Percentiles rank a stretch among this genome's conserved stretches.
Evolutionary conservation across 2,888 invertebrate genomes (phyloP).

Genomic region (Tribolium freemani): DNA sequence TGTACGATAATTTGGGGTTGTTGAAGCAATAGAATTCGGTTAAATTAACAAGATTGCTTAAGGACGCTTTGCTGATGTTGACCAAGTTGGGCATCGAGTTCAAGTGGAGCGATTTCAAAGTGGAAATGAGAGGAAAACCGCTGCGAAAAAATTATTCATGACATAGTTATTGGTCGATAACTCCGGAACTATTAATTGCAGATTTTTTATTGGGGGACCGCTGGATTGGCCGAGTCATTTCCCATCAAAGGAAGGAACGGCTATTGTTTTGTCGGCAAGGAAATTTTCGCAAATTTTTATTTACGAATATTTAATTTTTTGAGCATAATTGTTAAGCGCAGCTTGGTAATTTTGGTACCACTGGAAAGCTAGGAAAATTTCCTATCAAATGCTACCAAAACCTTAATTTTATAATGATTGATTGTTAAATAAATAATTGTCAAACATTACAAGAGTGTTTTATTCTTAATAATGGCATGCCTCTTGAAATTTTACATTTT

Average conservation of each 20-base stretch:
- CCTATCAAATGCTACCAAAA: no score
- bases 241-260: not conserved
- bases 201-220: not conserved
- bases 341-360: no score
- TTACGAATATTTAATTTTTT: no score
- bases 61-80: constrained; percentile 71
- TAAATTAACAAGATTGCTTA: constrained; percentile 73
- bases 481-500: no score
- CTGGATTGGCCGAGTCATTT: not conserved
- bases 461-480: no score
- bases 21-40: constrained; percentile 74
- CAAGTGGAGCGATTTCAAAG: constrained; percentile 77
- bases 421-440: no score
- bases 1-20: constrained; percentile 73
- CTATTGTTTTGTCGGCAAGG: no score
- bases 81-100: constrained; percentile 76
- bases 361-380: no score
- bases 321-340: no score
- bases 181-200: constrained; percentile 30
- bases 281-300: no score
- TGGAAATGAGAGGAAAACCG: constrained; percentile 75
- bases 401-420: no score
- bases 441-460: no score
- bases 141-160: constrained; percentile 64
- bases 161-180: not conserved